Conservation (phyloP, 2,888 invertebrate genomes). For the Philopedon plagiatum region DNA sequence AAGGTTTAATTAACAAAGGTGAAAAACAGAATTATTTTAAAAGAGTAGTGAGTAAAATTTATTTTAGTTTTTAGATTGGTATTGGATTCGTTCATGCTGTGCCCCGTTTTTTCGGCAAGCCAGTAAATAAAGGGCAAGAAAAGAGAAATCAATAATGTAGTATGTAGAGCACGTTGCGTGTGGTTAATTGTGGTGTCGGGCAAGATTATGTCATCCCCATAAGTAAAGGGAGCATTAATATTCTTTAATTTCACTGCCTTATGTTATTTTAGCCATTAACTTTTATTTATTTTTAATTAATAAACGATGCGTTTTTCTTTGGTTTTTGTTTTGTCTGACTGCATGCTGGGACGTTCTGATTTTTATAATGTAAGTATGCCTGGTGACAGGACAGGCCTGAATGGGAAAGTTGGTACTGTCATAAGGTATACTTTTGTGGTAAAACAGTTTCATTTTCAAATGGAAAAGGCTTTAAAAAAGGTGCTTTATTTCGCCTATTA, state of each 20-base stretch:
- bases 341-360: too few species aligned
- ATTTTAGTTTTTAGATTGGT: slow-evolving; percentile 6
- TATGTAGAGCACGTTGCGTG: slow-evolving; percentile 12
- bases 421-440: too few species aligned
- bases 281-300: background rate
- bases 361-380: too few species aligned
- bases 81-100: background rate
- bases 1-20: background rate
- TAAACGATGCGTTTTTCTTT: background rate
- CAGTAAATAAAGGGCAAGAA: slow-evolving; percentile 10
- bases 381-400: too few species aligned
- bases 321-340: too few species aligned
- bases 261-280: background rate
- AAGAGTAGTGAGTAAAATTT: slow-evolving; percentile 16
- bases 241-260: background rate
- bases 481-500: too few species aligned
- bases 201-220: slow-evolving; percentile 18
- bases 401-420: too few species aligned
- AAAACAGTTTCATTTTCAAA: too few species aligned
- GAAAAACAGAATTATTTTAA: background rate
- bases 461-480: too few species aligned
- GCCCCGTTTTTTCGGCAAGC: background rate
- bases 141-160: slow-evolving; percentile 9
- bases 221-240: background rate
- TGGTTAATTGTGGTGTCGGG: background rate